phyloP scores from a whole-genome alignment of 2,888 invertebrate genomes.

The Rosalia funebris region DNA sequence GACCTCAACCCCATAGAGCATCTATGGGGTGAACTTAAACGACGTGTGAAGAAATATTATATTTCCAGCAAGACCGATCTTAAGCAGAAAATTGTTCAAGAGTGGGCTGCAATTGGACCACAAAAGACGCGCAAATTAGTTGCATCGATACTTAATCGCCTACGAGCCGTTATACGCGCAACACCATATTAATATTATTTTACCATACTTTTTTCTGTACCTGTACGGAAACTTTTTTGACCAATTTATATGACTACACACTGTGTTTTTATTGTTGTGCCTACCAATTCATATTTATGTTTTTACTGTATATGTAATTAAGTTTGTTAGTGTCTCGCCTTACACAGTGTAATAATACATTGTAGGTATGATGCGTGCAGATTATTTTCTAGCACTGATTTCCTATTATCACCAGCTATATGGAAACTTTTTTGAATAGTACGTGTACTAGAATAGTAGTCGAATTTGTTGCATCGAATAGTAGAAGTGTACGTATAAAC shows the following conservation, averaged over 20 bases:
- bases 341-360: background rate
- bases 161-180: background rate
- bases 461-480: no score
- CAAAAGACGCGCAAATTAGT: background rate
- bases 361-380: background rate
- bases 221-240: background rate
- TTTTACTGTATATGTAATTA: background rate
- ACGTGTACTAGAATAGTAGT: background rate
- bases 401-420: background rate
- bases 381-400: background rate
- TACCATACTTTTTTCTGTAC: background rate
- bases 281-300: background rate
- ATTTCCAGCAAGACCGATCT: background rate
- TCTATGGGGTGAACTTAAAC: background rate
- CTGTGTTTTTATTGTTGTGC: background rate
- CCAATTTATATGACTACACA: background rate
- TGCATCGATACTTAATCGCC: background rate
- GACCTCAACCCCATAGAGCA: background rate
- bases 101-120: background rate
- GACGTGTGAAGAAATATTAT: background rate
- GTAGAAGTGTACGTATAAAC: no score
- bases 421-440: background rate
- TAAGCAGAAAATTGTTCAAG: background rate
- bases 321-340: background rate
- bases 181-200: background rate